Evolutionary conservation across 2,113 vertebrate species (phyloP).

Genomic region (Hiodon tergisus): DNA sequence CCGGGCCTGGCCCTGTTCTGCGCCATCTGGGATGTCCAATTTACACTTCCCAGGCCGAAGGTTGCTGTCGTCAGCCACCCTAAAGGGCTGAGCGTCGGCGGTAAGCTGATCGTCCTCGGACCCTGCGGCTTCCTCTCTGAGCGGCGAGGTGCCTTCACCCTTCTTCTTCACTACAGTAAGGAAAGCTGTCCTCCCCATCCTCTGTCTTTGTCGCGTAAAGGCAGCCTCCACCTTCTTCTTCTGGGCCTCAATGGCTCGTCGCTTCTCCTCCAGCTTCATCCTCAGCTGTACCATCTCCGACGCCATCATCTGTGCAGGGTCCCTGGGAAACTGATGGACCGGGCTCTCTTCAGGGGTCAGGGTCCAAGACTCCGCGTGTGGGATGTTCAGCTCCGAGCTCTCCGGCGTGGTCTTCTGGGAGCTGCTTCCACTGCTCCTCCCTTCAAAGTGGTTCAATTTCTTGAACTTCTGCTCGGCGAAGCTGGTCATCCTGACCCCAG

Average conservation of each 20-base stretch:
- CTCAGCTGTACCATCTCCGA: conserved; percentile 92
- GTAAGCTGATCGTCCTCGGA: conserved; percentile 65
- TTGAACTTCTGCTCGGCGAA: conserved; percentile 93
- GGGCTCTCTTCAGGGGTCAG: conserved; percentile 77
- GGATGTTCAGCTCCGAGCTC: conserved; percentile 81
- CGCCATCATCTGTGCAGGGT: conserved; percentile 87
- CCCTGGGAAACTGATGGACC: conserved; percentile 62
- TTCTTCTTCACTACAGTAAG: conserved; percentile 90
- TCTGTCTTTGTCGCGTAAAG: conserved; percentile 86
- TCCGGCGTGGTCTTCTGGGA: conserved; percentile 92
- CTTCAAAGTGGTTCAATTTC: conserved; percentile 76
- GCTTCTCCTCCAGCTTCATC: conserved; percentile 93
- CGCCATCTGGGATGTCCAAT: conserved; percentile 52
- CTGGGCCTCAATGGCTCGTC: conserved; percentile 93
- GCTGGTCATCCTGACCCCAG: conserved; percentile 84
- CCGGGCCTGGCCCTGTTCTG: conserved; percentile 50
- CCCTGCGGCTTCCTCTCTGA: conserved; percentile 69
- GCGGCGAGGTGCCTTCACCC: conserved; percentile 72
- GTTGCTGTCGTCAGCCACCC: conserved; percentile 35
- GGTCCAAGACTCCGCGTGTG: conserved; percentile 82
- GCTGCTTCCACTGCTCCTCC: conserved; percentile 74
- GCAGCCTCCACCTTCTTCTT: conserved; percentile 96
- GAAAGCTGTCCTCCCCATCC: conserved; percentile 91
- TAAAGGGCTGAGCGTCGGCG: conserved; percentile 36
- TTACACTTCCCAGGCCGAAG: conserved; percentile 49